Conservation (phyloP, 1,140 invertebrate species). For the Trichonephila inaurata region DNA sequence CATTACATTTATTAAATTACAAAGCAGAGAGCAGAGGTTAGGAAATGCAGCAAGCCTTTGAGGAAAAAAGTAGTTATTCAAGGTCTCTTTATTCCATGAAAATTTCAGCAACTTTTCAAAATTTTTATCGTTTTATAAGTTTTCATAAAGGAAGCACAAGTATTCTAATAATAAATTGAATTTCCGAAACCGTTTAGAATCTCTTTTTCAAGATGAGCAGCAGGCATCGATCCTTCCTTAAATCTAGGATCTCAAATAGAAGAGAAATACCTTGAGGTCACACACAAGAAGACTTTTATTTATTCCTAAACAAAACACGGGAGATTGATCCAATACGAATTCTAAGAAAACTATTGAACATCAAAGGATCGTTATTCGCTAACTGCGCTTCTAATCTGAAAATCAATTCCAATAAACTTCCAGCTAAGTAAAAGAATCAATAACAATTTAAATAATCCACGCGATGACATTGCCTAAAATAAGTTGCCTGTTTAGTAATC, state of each 20-base stretch:
- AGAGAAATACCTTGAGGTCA: conserved; percentile 37
- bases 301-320: conserved; percentile 53
- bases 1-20: too few species aligned
- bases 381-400: conserved; percentile 41
- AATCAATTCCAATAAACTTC: conserved; percentile 42
- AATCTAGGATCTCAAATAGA: conserved; percentile 6
- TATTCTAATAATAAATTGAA: not conserved
- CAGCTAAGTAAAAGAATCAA: conserved; percentile 41
- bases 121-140: too few species aligned
- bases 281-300: conserved; percentile 40
- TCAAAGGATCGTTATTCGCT: conserved; percentile 58
- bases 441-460: conserved; percentile 33
- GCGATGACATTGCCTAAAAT: conserved; percentile 42
- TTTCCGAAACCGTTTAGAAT: not conserved
- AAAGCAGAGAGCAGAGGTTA: too few species aligned
- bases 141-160: not conserved
- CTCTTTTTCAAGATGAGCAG: conserved; percentile 3
- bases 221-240: conserved; percentile 2
- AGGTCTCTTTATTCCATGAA: too few species aligned
- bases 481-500: not conserved
- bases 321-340: conserved; percentile 26
- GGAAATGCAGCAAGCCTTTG: too few species aligned
- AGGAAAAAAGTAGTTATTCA: too few species aligned
- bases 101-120: too few species aligned
- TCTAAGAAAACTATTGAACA: conserved; percentile 58